Base-by-base conservation (phyloP, 2,888 invertebrate genomes). In the Imbricaverruca yamaguchii region DNA sequence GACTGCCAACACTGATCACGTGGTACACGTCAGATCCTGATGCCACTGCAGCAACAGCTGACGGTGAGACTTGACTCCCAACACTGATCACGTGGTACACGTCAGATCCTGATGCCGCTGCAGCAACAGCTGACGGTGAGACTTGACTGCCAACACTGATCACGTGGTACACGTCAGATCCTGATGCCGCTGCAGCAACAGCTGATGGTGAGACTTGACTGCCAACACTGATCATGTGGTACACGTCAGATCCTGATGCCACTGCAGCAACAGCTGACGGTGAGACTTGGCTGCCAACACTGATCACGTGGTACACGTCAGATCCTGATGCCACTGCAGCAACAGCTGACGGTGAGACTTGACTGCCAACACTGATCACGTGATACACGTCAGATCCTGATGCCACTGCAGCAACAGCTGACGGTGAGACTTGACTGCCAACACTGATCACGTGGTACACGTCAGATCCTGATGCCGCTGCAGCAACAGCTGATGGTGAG, bases 101-200 rank as follows among this genome's bases (percentile, higher is more conserved):
- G 39, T 84, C 90, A 91, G 85, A 94, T 97, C 69, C 91, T 97
- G 90, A 90, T 98, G 87, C 97, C 97, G 0, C 92, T 94, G 81
- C 93, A 95, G 87, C 92, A 93, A 86, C 93, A 94, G 84, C 92
- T 95, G 87, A 94, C 87, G 13, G 89, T 90, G 13, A 87, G 87
- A 0, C 85, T 90, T 65, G 90, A 90, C 4, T 21, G 23, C 2
- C 15, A 9, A 21, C 9, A 18, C 65, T 12, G 21, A 65, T 39
- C 39, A 39, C 39, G 39, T 39, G 39, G 39, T 39, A 39, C 39
- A 39, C 39, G 39, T 84, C 90, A 91, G 85, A 94, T 97, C 69
- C 91, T 97, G 90, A 90, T 98, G 87, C 97, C 97, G 0, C 92
- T 94, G 81, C 93, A 95, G 87, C 92, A 93, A 86, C 93, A 94